phyloP scores from a whole-genome alignment of 2,797 vertebrate species.

The Loris lydekkerianus region DNA sequence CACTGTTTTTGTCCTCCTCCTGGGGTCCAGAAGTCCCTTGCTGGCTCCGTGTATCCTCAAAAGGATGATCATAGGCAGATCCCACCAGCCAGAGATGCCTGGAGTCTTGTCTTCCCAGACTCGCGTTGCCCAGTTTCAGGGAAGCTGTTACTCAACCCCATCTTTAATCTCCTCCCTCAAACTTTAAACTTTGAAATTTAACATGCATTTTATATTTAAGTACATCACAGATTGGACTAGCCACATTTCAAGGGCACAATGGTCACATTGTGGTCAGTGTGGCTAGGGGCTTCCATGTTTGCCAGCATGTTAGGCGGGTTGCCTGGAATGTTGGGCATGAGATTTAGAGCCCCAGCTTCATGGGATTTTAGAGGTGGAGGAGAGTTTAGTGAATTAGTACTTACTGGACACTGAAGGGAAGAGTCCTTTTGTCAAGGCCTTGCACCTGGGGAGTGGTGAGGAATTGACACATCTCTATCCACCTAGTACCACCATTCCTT shows the following conservation, averaged over 20 bases:
- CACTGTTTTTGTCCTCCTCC: no score
- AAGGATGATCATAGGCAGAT: no score
- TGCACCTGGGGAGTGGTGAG: background rate
- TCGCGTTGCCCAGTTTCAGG: no score
- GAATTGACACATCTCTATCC: background rate
- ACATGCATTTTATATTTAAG: background rate
- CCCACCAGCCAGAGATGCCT: no score
- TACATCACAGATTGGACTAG: background rate
- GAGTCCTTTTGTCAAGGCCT: background rate
- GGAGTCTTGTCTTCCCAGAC: no score
- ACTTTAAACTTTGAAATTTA: background rate
- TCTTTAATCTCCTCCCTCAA: no score
- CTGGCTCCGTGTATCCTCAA: no score
- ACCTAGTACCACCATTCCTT: background rate
- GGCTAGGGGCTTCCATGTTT: background rate
- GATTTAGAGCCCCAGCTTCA: background rate
- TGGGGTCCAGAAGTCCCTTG: no score
- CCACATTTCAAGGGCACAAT: background rate
- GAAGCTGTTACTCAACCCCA: no score
- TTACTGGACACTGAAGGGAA: no score
- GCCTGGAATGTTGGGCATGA: rapidly evolving
- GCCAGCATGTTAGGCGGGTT: background rate
- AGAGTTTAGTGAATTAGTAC: background rate
- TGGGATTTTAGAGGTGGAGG: background rate
- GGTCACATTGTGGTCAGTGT: background rate